Evolutionary conservation across 2,113 vertebrate genomes (phyloP), one percentile per base, ranked within the genome.

Genomic region (Bettongia penicillata): DNA sequence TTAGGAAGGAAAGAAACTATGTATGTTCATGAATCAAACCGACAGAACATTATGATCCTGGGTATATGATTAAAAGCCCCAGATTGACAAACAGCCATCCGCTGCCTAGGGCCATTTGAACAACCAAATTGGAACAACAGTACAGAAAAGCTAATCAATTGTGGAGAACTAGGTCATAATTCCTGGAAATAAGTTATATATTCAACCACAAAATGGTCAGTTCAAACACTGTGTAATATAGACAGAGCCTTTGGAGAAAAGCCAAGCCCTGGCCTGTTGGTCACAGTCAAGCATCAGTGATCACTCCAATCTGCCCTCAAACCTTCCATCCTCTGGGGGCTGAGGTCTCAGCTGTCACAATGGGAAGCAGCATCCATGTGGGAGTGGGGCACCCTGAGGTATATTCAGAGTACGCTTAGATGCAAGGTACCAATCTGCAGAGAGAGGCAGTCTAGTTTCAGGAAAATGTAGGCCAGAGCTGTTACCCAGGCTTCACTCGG

Each of bases 131-230:
- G 10, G 3, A 84, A 93, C 52, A 94, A 92, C 16, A 53, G 1
- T 25, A 95, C 51, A 91, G 19, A 3, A 94, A 95, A 96, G 55
- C 14, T 77, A 96, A 93, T 53, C 47, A 61, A 51, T 84, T 90
- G 37, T 16, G 26, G 24, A 97, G 51, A 96, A 93, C 89, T 57
- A 92, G 89, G 24, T 93, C 95, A 90, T 51, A 92, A 14, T 25
- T 48, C 16, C n/a, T 94, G 51, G 23, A 93, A 93, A 68, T 93
- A 93, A 90, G 57, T 61, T 2, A 7, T 6, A 91, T 61, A 57
- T 61, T 91, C 61, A 89, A n/a, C 0, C 1, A 95, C 53, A 84
- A 94, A 92, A 91, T 51, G 90, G 47, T 92, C 11, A 91, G 25
- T 61, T 61, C 28, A 61, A 61, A 8, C 0, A 8, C 57, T 61